Percentiles rank a stretch among this genome's conserved stretches.
Conservation (phyloP, 2,888 invertebrate genomes). For the Enoplolaimus lenunculus region DNA sequence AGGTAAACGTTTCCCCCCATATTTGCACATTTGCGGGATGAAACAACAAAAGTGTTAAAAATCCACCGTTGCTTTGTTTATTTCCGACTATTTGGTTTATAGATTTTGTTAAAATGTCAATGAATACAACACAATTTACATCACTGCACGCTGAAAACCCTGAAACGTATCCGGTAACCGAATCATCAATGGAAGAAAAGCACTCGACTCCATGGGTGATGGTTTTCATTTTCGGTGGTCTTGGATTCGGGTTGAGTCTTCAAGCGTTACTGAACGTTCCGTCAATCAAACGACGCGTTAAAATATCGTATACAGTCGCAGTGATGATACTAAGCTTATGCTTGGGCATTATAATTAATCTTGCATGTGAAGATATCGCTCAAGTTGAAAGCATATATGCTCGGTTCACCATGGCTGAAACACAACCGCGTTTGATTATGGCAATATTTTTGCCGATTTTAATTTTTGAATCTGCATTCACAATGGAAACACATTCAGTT, state of each 20-base stretch:
- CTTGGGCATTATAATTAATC: background rate
- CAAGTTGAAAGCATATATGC: background rate
- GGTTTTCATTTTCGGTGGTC: constrained; percentile 15
- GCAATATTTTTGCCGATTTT: constrained; percentile 43
- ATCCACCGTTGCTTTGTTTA: too few relatives aligned
- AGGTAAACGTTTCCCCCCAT: too few relatives aligned
- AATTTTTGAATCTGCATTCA: constrained; percentile 45
- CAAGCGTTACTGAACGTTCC: background rate
- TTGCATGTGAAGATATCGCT: background rate
- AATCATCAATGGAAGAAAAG: too few relatives aligned
- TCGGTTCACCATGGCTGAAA: constrained; percentile 13
- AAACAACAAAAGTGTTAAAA: too few relatives aligned
- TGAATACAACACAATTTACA: too few relatives aligned
- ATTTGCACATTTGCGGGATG: too few relatives aligned
- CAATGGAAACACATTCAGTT: constrained; percentile 41
- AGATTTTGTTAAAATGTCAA: too few relatives aligned
- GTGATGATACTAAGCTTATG: constrained; percentile 5
- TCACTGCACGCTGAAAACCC: too few relatives aligned
- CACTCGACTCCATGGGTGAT: background rate
- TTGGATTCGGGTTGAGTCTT: constrained; percentile 1
- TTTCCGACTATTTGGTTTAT: too few relatives aligned
- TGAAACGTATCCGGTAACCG: too few relatives aligned
- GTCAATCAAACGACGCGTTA: background rate
- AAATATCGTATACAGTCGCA: constrained; percentile 11
- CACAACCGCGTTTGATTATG: constrained; percentile 40